Evolutionary conservation across 1,140 invertebrate species (phyloP), one percentile per base, ranked within the genome.

Genomic region (Parasteatoda tepidariorum): DNA sequence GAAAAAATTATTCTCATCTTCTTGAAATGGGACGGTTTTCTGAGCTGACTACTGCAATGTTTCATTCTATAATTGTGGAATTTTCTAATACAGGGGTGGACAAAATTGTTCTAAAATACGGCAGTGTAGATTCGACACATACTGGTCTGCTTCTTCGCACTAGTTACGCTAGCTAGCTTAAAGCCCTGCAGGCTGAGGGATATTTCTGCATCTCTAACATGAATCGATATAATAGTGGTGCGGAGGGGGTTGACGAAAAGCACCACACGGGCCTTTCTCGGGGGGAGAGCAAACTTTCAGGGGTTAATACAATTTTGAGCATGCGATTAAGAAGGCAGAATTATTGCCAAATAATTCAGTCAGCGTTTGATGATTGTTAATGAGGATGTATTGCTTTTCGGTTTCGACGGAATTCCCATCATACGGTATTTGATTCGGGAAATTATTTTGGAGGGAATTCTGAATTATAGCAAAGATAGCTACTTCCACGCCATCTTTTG

Each of bases 41-140:
- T 61, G n/a, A 24, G 22, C 48, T 57, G 55, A n/a, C n/a, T n/a
- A n/a, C n/a, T n/a, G n/a, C n/a, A n/a, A n/a, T n/a, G n/a, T n/a
- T n/a, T n/a, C n/a, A n/a, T n/a, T n/a, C n/a, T n/a, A n/a, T n/a
- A n/a, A n/a, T n/a, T n/a, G n/a, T n/a, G n/a, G n/a, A n/a, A n/a
- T n/a, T n/a, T n/a, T n/a, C n/a, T 28, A 7, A 18, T 30, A 38
- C 31, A 22, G 33, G 62, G 64, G 62, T 26, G 57, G 59, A 41
- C 28, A n/a, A 11, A 34, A 68, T 79, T 68, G 48, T 38, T 59
- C 64, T 68, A 79, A 13, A 57, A 15, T 68, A 79, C 76, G 76
- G 76, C 76, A 79, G 76, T 79, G 76, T 68, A 28, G 64, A 68
- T 38, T 79, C n/a, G 76, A 57, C 34, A 28, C 48, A 68, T 68